Base-by-base conservation (phyloP, 30 jellyfish, hydroid and myxozoan species). In the Aurelia aurita complex sp. Pacific region DNA sequence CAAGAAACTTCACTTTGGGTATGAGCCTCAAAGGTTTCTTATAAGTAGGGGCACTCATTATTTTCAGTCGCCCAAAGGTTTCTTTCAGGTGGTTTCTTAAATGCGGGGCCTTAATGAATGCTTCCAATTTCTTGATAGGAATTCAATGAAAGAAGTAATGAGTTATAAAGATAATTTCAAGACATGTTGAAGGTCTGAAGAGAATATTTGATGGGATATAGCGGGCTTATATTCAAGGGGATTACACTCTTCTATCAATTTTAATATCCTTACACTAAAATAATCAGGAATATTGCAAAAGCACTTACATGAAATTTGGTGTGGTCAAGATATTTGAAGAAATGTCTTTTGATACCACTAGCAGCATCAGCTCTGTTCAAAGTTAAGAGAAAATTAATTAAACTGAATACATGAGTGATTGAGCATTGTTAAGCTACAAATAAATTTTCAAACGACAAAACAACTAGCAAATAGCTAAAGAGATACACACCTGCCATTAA, bases 331-430 rank as follows among this genome's bases (percentile, higher is more conserved):
- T 94, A 94, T 65, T 87, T 94, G 87, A 71, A 85, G 82, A 94
- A 94, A 64, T 94, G 97, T 82, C 99, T 66, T 67, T 86, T 89
- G 43, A 94, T 71, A 0, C 99, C 97, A 10, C 98, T 82, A 14
- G 97, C 94, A 50, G 99, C 99, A 77, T 94, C 99, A 79, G 99
- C 99, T 64, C 99, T 94, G 9, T 40, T 40, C 4, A 64, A 69
- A 78, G 77, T 17, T 16, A 71, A 35, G 66, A 17, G 3, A 50
- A 19, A 5, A 50, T 9, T 17, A 19, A 38, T 55, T 33, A 4
- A 35, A 13, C 7, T 23, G 29, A 23, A 23, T 23, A 23, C 29
- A 23, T 40, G 52, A 40, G 6, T 40, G 52, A 40, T 40, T 40
- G 54, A 34, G 19, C 5, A 46, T 29, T 15, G 29, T 77, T 33